Evolutionary conservation across 2,113 vertebrate species (phyloP), one percentile per base, ranked within the genome.

Genomic region (Pomatorhinus ruficollis): DNA sequence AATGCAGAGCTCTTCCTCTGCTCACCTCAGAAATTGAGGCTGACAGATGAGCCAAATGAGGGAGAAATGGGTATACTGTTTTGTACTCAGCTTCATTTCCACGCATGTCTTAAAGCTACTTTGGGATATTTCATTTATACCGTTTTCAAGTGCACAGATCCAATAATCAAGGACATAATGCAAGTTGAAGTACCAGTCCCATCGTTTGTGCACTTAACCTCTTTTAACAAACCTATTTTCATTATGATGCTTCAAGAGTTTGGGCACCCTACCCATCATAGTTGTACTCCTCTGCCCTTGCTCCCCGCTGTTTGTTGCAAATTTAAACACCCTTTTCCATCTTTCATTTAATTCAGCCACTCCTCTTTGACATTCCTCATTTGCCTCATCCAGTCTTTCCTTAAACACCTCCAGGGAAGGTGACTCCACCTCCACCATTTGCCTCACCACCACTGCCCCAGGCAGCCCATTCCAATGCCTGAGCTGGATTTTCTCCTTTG

Each of bases 191-290:
- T 37, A 24, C 30, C 63, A 64, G n/a, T 40, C 53, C 37, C 40
- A 61, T 13, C 0, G 0, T 40, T 17, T 11, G 21, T 63, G 61
- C 49, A 33, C 45, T 71, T 60, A 64, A 52, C 25, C 12, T 12
- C 56, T 63, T 31, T 37, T 75, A 22, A 64, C 8, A 5, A 14
- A 42, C 19, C 69, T 40, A 0, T 69, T 85, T 71, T 44, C 33
- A 45, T 37, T 15, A 45, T 6, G 6, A 59, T 40, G 15, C 12
- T 66, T 87, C 44, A 45, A 30, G 6, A 17, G 15, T 64, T 35
- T 63, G 52, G 45, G 65, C 56, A 80, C 52, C 30, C 19, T n/a
- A 9, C 27, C 14, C 37, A 47, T 61, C 40, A 23, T 5, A 24
- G 42, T 15, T 89, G 63, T 28, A 35, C 24, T 16, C 42, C 24